These are phyloP conservation scores for Dorcus parallelipipedus DNA, from an alignment of 2,888 invertebrate species.

Conservation along the genomic window DNA sequence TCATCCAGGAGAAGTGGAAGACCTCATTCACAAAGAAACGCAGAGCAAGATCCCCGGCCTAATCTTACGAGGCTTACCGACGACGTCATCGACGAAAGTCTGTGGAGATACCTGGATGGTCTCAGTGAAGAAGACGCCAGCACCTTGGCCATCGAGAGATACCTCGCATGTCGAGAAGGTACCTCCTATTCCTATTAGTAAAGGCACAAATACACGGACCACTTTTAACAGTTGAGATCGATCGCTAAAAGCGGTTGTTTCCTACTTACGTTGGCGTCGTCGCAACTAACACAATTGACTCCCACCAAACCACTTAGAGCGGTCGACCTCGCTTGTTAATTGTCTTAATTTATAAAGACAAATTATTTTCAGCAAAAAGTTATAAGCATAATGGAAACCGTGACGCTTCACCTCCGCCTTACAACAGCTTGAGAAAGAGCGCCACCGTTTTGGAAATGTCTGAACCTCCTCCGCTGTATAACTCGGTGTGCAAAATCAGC, in stretches of 20 bases:
- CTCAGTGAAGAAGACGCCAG: constrained; percentile 7
- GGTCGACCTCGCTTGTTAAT: too few relatives aligned
- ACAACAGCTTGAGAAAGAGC: constrained; percentile 6
- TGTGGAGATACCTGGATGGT: too few relatives aligned
- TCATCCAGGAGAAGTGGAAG: not conserved
- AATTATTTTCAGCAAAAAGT: too few relatives aligned
- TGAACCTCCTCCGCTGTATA: constrained; percentile 15
- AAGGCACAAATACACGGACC: too few relatives aligned
- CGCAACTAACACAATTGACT: too few relatives aligned
- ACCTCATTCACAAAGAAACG: too few relatives aligned
- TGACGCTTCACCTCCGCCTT: constrained; percentile 4
- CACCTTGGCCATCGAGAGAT: constrained; percentile 11
- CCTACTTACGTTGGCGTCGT: too few relatives aligned
- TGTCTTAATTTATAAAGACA: too few relatives aligned
- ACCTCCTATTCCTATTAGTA: not conserved
- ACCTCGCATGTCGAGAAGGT: constrained; percentile 13
- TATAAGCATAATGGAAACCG: not conserved
- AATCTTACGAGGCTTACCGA: not conserved
- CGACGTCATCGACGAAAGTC: not conserved
- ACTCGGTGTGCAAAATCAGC: constrained; percentile 1
- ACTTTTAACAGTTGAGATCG: too few relatives aligned
- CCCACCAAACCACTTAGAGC: too few relatives aligned
- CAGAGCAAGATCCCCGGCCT: too few relatives aligned
- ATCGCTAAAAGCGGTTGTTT: too few relatives aligned
- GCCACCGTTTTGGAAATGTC: not conserved